Evolutionary conservation across 2,797 vertebrate species (phyloP).

Genomic region (Graptemys geographica): DNA sequence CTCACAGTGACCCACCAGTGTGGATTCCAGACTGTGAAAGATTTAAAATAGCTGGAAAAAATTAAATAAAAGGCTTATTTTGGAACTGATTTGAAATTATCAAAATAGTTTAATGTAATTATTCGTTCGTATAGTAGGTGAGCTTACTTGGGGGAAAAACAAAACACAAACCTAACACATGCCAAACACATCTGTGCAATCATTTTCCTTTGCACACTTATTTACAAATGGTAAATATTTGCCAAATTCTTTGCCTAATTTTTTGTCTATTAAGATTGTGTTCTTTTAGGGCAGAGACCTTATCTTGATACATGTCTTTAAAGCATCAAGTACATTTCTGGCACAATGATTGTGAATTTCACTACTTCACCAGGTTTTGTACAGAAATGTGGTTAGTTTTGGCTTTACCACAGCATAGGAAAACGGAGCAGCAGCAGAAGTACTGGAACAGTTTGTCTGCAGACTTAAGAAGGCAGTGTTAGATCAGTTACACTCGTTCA

Average conservation of each 20-base stretch:
- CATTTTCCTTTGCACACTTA: background rate
- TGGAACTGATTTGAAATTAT: background rate
- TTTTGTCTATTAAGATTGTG: background rate
- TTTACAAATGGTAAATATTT: background rate
- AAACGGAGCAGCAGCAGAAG: background rate
- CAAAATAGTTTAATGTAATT: background rate
- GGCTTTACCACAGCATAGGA: background rate
- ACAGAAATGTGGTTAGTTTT: background rate
- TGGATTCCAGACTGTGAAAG: background rate
- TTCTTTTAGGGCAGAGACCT: background rate
- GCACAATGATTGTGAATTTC: background rate
- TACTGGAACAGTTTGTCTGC: background rate
- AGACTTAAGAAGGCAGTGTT: background rate
- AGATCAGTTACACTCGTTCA: background rate
- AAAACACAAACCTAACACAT: background rate
- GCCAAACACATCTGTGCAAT: background rate
- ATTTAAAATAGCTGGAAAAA: background rate
- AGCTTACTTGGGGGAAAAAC: background rate
- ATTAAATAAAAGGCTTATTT: background rate
- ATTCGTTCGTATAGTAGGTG: background rate
- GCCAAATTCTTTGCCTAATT: background rate
- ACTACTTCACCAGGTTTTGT: fast-evolving
- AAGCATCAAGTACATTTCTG: background rate
- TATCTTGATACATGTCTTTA: background rate
- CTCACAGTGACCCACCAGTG: background rate